phyloP scores from a whole-genome alignment of 92 coral and sea anemone genomes.

The Chrysogorgia sp. region DNA sequence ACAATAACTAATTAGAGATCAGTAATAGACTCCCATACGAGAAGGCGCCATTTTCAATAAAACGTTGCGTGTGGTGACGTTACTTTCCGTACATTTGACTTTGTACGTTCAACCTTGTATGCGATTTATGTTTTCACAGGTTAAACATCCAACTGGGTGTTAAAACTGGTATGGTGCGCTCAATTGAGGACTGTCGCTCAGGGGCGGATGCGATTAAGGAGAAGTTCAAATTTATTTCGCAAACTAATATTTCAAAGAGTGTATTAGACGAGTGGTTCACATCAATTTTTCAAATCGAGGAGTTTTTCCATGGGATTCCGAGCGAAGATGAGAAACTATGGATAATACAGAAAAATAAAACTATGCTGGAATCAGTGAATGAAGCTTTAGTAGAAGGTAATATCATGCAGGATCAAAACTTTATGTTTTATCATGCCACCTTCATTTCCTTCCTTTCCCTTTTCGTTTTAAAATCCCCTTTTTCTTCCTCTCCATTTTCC shows the following conservation, averaged over 20 bases:
- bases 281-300: conserved; percentile 26
- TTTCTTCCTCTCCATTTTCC: too few relatives aligned
- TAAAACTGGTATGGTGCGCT: conserved; percentile 84
- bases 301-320: conserved; percentile 55
- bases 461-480: too few relatives aligned
- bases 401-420: too few relatives aligned
- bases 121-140: conserved; percentile 48
- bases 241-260: conserved; percentile 57
- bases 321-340: conserved; percentile 62
- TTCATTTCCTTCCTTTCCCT: too few relatives aligned
- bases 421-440: too few relatives aligned
- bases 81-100: too few relatives aligned
- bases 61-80: too few relatives aligned
- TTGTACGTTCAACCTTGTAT: too few relatives aligned
- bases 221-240: conserved; percentile 44
- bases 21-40: too few relatives aligned
- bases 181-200: conserved; percentile 77
- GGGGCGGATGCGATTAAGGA: conserved; percentile 85
- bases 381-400: conserved; percentile 71
- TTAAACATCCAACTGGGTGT: conserved; percentile 82
- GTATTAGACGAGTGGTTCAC: conserved; percentile 75
- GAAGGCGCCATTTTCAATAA: too few relatives aligned
- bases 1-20: too few relatives aligned
- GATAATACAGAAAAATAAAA: conserved; percentile 59
- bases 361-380: conserved; percentile 51